Evolutionary conservation across 2,888 invertebrate genomes (phyloP), one percentile per base, ranked within the genome.

Genomic region (Stegana nigrithorax): DNA sequence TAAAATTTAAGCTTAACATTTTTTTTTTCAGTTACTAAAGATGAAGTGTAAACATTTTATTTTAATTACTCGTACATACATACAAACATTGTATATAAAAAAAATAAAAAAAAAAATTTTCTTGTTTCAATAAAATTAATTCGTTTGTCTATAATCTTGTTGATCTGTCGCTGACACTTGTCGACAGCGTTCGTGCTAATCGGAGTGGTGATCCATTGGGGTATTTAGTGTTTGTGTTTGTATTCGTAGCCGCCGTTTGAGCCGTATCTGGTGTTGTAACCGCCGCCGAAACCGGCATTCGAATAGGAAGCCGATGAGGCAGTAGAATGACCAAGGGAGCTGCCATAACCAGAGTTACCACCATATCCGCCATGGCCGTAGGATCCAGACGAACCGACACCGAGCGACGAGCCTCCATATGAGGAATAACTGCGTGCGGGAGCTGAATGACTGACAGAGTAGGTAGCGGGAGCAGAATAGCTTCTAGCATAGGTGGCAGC

Each of bases 221-320:
- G 66, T 71, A 63, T 23, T 68, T 60, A 70, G 19, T 74, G 62
- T 61, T 63, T 71, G 21, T 67, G 64, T 32, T 69, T 70, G 57
- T 80, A 79, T 23, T 67, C 68, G 51, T 80, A 81, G 42, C 80
- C 81, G 25, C 80, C 80, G 55, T 80, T 80, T 23, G 74, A 42
- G 21, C 69, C 73, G 50, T 81, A 80, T 17, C 65, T 68, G 27
- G 78, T 77, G 60, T 66, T 75, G 17, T 39, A 14, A 21, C 12
- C 8, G 44, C 12, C 8, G 44, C 56, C 10, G 17, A 6, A 19
- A 27, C 55, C n/a, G 59, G 5, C 69, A 62, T 44, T 61, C 51
- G 19, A 64, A 19, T 6, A 56, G 10, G 29, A 61, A 29, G 45
- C 39, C 27, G 55, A 25, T 36, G 50, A n/a, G 12, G 23, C 50